A percentile compares a stretch with the other conserved stretches of the same genome.
These are phyloP conservation scores for Yasuhikotakia modesta DNA, from an alignment of 2,797 vertebrate genomes.

Conservation along the genomic window DNA sequence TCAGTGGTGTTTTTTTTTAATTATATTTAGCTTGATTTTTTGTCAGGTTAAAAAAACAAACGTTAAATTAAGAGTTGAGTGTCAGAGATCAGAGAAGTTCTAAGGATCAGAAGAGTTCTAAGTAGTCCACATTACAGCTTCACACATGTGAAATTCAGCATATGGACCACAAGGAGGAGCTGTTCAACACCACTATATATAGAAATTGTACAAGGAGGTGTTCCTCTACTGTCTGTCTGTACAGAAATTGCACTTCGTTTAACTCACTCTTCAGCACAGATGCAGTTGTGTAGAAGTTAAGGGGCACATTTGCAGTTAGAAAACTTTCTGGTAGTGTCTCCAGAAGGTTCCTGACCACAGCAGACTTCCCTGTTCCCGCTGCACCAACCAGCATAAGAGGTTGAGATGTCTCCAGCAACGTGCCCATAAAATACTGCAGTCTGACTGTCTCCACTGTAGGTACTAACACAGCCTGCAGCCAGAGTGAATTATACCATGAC, in stretches of 20 bases:
- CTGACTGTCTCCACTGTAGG: constrained; percentile 78
- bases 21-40: not conserved
- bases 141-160: not conserved
- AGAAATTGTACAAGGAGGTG: not conserved
- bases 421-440: constrained; percentile 79
- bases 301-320: constrained; percentile 75
- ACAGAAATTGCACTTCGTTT: constrained; percentile 67
- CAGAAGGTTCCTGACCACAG: constrained; percentile 74
- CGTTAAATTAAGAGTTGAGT: too few relatives aligned
- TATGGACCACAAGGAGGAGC: constrained; percentile 40
- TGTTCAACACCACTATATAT: constrained; percentile 23
- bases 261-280: constrained; percentile 79
- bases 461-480: constrained; percentile 82
- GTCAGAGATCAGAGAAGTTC: too few relatives aligned
- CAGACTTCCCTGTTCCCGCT: constrained; percentile 80
- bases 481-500: constrained; percentile 59
- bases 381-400: constrained; percentile 82
- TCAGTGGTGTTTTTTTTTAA: too few relatives aligned
- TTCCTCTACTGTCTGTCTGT: constrained; percentile 53
- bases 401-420: constrained; percentile 79
- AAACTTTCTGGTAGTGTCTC: constrained; percentile 75
- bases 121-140: not conserved
- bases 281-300: constrained; percentile 82
- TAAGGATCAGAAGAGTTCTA: too few relatives aligned
- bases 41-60: too few relatives aligned